Base-by-base conservation (phyloP, 1,140 invertebrate genomes). In the Eumaeus atala region DNA sequence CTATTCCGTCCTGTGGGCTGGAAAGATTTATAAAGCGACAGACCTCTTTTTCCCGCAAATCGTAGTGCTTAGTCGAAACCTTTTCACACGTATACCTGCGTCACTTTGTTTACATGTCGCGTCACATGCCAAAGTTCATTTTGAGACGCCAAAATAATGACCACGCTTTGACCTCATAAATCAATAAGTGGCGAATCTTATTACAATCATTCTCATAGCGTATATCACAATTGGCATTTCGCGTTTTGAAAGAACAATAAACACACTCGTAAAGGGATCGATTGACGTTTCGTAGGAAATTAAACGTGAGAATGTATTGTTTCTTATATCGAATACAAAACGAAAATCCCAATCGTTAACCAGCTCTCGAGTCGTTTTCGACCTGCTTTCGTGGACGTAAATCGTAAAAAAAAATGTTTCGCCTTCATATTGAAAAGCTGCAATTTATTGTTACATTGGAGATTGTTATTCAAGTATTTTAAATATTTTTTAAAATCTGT, bases 241-340 rank as follows among this genome's bases (percentile, higher is more conserved):
- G 77, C 69, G 75, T 76, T 75, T 75, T 67, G 73, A 72, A 65
- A 74, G 72, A 70, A 67, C 74, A 84, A 87, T 87, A 87, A 87
- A 87, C 84, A 84, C 78, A 82, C 69, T 84, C 81, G 73, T 87
- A 82, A 87, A 87, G 79, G 71, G 75, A 82, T 78, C 80, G 82
- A 87, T 84, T 83, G 80, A 74, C 67, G 62, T 62, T 54, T 67
- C 77, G 69, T 83, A 84, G 83, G 81, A 82, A 87, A 87, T 87
- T 82, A 84, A 84, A 87, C 81, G 84, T 82, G 81, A 84, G 84
- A 84, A 87, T 73, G 78, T 83, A 84, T 87, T 87, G 84, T 87
- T 87, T 78, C 74, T 74, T 81, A 75, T 63, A 66, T 70, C 75
- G 77, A 72, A 71, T 76, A 83, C 74, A 79, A 84, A 84, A 81